Base-by-base conservation (phyloP, 2,888 invertebrate species). In the Euclidia mi region DNA sequence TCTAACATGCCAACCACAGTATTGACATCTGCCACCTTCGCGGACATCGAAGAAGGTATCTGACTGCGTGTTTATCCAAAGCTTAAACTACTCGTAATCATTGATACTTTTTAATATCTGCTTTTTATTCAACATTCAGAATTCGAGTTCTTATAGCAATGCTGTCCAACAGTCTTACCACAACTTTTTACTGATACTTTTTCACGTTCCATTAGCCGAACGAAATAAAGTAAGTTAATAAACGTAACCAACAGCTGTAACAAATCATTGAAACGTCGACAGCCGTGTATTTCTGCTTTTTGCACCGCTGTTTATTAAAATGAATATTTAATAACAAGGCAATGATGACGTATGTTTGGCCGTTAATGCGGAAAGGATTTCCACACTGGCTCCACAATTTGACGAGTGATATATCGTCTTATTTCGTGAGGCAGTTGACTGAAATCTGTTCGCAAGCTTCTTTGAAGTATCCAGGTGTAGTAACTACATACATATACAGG, bases 261-360 rank as follows among this genome's bases (percentile, higher is more conserved):
- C 87, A 87, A 87, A 88, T 88, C 84, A 88, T 79, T 76, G 76
- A 65, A 81, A 83, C 71, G 84, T 81, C 81, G 80, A 63, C 71
- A 75, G 81, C 67, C 79, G 76, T 76, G 76, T 76, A 83, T 83
- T 88, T 84, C 78, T 78, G 78, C 71, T 77, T 84, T 85, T 72
- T 76, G 71, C 68, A 77, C 70, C 65, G 77, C 76, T 84, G 83
- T 85, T 89, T 88, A 87, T 87, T 86, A 82, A 89, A 90, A 89
- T 89, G 77, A 83, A 90, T 89, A 90, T 91, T 89, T 90, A 85
- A 91, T 89, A 87, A 82, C 76, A 85, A 76, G 80, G 83, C 81
- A 76, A 84, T 80, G 76, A 76, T 77, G 79, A 84, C 81, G 79
- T 76, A 79, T 77, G 75, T 56, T 46, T 75, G 72, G 60, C 74